phyloP scores from a whole-genome alignment of 2,888 invertebrate species.

The Sericinus montela region DNA sequence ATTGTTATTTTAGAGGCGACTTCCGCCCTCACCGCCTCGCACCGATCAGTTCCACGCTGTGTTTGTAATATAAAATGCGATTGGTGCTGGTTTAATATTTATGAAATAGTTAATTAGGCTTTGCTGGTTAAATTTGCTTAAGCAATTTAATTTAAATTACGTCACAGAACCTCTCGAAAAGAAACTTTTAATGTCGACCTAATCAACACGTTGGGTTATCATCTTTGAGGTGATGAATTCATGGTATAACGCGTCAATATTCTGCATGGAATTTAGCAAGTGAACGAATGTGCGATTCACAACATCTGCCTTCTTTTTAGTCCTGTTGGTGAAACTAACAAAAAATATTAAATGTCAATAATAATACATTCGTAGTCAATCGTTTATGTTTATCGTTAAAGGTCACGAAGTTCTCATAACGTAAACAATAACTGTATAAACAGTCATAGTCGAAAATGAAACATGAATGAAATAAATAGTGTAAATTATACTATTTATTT shows the following conservation, averaged over 20 bases:
- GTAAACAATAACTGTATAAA: slow-evolving; percentile 26
- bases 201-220: too few species aligned
- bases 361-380: slow-evolving; percentile 14
- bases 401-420: slow-evolving; percentile 23
- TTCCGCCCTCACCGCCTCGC: slow-evolving; percentile 29
- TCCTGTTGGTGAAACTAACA: too few species aligned
- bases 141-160: too few species aligned
- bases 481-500: not conserved
- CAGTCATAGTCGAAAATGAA: slow-evolving; percentile 25
- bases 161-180: too few species aligned
- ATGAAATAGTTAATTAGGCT: too few species aligned
- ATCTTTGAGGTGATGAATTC: too few species aligned
- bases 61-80: slow-evolving; percentile 27
- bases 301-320: too few species aligned
- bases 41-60: slow-evolving; percentile 28
- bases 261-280: too few species aligned
- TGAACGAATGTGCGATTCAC: too few species aligned
- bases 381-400: slow-evolving; percentile 25
- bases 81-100: slow-evolving; percentile 18
- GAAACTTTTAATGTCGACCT: too few species aligned
- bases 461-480: slow-evolving; percentile 12
- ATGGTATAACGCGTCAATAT: too few species aligned
- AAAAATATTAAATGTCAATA: slow-evolving; percentile 7
- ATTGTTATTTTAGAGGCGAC: slow-evolving; percentile 37
- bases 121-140: too few species aligned